Evolutionary conservation across 2,888 invertebrate species (phyloP).

Genomic region (Odontothrips loti): DNA sequence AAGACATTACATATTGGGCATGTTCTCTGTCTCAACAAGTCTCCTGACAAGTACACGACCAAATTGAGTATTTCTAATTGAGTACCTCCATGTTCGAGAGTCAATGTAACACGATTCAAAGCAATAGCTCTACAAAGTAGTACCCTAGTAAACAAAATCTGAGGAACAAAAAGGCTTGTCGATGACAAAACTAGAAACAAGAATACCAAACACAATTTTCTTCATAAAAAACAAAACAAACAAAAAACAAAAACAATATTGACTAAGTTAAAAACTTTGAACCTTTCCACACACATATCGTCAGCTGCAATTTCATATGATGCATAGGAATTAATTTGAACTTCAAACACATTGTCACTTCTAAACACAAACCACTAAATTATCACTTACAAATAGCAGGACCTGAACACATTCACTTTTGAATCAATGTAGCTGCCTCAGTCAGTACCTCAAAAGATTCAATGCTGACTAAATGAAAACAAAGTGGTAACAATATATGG

Average conservation of each 20-base stretch:
- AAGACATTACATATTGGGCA: too few species aligned
- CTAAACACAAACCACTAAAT: too few species aligned
- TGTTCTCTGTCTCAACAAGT: background rate
- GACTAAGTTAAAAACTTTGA: too few species aligned
- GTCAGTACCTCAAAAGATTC: background rate
- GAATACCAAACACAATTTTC: too few species aligned
- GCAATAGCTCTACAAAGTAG: background rate
- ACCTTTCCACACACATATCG: too few species aligned
- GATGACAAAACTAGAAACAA: too few species aligned
- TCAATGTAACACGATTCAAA: background rate
- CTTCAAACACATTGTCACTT: too few species aligned
- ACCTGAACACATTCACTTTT: background rate
- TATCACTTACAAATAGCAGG: background rate
- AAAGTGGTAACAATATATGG: conserved; percentile 15
- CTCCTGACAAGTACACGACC: background rate
- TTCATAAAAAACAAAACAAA: too few species aligned
- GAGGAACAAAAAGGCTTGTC: background rate
- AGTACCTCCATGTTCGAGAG: background rate
- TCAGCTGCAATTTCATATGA: too few species aligned
- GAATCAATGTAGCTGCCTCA: background rate
- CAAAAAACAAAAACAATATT: too few species aligned
- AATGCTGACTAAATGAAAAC: background rate
- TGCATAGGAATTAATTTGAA: too few species aligned
- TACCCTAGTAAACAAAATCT: background rate
- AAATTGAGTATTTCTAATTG: background rate